These are phyloP conservation scores for Eurystomus gularis DNA, from an alignment of 2,113 vertebrate genomes.

Conservation along the genomic window DNA sequence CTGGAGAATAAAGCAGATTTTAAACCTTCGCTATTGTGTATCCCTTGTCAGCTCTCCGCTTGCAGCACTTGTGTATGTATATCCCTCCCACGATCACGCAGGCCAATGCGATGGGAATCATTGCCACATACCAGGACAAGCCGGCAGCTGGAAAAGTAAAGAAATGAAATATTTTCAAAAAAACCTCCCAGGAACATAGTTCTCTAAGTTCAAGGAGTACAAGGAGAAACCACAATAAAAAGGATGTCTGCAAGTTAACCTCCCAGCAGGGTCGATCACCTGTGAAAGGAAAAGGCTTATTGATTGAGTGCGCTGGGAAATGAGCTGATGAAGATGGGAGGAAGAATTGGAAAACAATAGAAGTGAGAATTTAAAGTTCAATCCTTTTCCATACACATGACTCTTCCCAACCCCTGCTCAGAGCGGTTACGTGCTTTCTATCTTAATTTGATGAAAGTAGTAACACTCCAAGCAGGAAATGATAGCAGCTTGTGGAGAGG, in stretches of 20 bases:
- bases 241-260: constrained; percentile 22
- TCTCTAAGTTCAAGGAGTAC: background rate
- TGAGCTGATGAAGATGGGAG: background rate
- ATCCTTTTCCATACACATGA: background rate
- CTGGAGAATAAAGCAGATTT: background rate
- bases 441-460: background rate
- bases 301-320: background rate
- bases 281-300: background rate
- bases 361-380: background rate
- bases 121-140: constrained; percentile 70
- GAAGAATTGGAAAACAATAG: background rate
- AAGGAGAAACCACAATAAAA: background rate
- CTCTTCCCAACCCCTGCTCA: background rate
- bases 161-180: background rate
- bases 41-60: constrained; percentile 28
- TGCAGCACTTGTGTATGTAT: constrained; percentile 66
- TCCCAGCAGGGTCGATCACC: background rate
- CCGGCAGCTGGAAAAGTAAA: constrained; percentile 66
- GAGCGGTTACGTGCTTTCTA: background rate
- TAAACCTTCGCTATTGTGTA: constrained; percentile 55
- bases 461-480: background rate
- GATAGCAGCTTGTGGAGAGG: accelerated
- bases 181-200: background rate
- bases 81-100: constrained; percentile 65
- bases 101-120: constrained; percentile 50